phyloP scores from a whole-genome alignment of 2,797 vertebrate species.

The Sebastiscus tertius region DNA sequence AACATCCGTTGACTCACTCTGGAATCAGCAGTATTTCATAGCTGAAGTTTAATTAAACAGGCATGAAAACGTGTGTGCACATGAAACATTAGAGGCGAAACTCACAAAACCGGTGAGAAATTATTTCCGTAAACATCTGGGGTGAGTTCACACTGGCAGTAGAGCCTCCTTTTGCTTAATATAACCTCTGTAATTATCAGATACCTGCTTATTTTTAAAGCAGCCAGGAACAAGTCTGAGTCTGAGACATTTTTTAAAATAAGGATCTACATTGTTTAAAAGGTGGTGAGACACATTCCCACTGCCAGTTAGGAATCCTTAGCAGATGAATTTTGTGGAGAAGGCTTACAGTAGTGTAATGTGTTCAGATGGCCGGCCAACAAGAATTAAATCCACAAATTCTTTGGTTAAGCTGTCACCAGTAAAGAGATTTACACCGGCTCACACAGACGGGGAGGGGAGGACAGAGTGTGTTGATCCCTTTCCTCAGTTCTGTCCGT shows the following conservation, averaged over 20 bases:
- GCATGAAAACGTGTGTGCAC: conserved; percentile 12
- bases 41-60: conserved; percentile 23
- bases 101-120: conserved; percentile 21
- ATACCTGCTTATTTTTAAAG: not conserved
- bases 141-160: conserved; percentile 35
- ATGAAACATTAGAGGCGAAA: conserved; percentile 33
- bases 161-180: conserved; percentile 29
- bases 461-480: conserved; percentile 45
- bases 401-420: conserved; percentile 55
- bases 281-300: not conserved
- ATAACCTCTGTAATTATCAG: conserved; percentile 40
- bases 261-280: not conserved
- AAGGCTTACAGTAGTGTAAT: conserved; percentile 32
- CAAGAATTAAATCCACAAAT: conserved; percentile 59
- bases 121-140: conserved; percentile 64
- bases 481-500: conserved; percentile 35
- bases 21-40: not conserved
- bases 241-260: not conserved
- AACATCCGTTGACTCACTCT: not conserved
- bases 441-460: conserved; percentile 40
- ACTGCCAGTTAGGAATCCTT: conserved; percentile 10
- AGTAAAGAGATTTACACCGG: conserved; percentile 36
- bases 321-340: conserved; percentile 33
- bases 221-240: not conserved
- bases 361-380: conserved; percentile 23